phyloP scores from a whole-genome alignment of 2,113 vertebrate species.

The Erpornis zantholeuca region DNA sequence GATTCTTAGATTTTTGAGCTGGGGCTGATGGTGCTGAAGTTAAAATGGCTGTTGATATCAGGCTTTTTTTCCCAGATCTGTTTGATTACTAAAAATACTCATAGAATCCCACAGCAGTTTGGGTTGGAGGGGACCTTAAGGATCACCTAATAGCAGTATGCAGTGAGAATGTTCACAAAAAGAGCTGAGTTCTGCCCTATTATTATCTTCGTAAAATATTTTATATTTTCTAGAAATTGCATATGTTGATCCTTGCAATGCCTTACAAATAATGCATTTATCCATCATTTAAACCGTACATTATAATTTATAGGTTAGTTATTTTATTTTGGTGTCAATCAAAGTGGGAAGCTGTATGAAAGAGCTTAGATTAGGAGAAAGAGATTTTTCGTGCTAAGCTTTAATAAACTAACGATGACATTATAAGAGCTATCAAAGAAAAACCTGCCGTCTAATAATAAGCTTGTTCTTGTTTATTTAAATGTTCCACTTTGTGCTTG shows the following conservation, averaged over 20 bases:
- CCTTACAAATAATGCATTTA: not conserved
- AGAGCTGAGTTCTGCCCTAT: not conserved
- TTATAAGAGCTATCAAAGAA: not conserved
- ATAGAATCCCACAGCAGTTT: not conserved
- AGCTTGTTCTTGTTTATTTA: not conserved
- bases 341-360: conserved; percentile 4
- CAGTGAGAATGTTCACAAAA: not conserved
- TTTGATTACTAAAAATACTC: not conserved
- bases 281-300: not conserved
- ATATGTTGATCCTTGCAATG: not conserved
- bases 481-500: not conserved
- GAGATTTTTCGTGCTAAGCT: not conserved
- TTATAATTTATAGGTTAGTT: conserved; percentile 46
- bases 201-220: not conserved
- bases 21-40: not conserved
- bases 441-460: not conserved
- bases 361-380: conserved; percentile 6
- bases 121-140: not conserved
- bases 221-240: not conserved
- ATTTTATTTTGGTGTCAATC: conserved; percentile 50
- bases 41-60: not conserved
- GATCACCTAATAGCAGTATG: not conserved
- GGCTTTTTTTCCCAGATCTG: not conserved
- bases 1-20: not conserved
- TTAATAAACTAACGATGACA: not conserved